A percentile compares a stretch with the other conserved stretches of the same genome.
Evolutionary conservation across 2,797 vertebrate species (phyloP).

Genomic region (Channa striata): DNA sequence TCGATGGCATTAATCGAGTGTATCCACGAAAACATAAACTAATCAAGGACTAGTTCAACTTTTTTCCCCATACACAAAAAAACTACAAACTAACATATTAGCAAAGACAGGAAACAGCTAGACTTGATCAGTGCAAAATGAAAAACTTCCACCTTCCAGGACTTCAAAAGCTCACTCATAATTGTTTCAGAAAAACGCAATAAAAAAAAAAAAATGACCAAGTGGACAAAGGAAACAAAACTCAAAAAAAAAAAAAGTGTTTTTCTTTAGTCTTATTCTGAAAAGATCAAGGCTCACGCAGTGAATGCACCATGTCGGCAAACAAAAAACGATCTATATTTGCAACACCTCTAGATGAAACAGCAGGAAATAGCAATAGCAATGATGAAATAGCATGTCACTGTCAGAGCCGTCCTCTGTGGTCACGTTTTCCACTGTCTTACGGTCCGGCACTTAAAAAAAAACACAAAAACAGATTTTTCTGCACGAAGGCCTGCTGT

Average conservation of each 20-base stretch:
- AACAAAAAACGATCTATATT: slow-evolving; percentile 1
- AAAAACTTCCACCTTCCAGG: too few relatives aligned
- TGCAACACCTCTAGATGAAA: slow-evolving; percentile 39
- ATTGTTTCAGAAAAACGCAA: too few relatives aligned
- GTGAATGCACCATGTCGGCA: background rate
- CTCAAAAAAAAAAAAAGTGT: too few relatives aligned
- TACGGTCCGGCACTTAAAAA: background rate
- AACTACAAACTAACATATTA: too few relatives aligned
- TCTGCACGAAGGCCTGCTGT: background rate
- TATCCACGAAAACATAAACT: background rate
- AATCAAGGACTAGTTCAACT: background rate
- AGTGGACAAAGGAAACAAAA: background rate
- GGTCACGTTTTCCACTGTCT: background rate
- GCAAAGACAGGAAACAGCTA: too few relatives aligned
- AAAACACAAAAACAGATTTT: background rate
- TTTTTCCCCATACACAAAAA: background rate
- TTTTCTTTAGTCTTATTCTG: background rate
- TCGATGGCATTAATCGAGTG: background rate
- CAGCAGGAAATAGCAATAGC: slow-evolving; percentile 46
- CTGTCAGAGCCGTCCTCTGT: background rate
- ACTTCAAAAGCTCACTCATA: too few relatives aligned
- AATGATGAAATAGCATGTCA: slow-evolving; percentile 38
- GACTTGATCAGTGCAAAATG: too few relatives aligned
- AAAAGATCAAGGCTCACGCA: background rate
- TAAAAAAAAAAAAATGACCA: too few relatives aligned